Conservation (phyloP, 1,140 invertebrate genomes). For the Procambarus clarkii region DNA sequence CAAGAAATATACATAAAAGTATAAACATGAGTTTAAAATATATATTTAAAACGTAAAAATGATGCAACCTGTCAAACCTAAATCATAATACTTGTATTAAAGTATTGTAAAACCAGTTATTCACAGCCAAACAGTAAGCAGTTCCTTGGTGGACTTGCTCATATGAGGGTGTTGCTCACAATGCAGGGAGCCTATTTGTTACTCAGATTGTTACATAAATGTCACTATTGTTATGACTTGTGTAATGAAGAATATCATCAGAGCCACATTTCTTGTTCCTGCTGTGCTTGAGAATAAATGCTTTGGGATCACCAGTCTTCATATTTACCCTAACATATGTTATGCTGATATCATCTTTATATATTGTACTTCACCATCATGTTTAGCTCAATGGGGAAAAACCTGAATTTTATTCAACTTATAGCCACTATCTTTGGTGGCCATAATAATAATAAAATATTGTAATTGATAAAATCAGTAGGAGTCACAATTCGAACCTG, state of each 20-base stretch:
- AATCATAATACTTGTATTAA: too few relatives aligned
- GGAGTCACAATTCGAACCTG: too few relatives aligned
- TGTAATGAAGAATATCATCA: not conserved
- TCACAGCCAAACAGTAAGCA: not conserved
- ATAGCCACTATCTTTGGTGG: too few relatives aligned
- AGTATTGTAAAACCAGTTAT: not conserved
- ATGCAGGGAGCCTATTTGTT: not conserved
- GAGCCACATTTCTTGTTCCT: not conserved
- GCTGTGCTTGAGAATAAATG: slow-evolving; percentile 6
- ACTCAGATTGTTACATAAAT: not conserved
- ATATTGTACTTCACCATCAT: too few relatives aligned
- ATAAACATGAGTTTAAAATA: not conserved
- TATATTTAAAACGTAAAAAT: not conserved
- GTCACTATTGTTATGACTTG: not conserved
- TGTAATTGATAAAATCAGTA: too few relatives aligned
- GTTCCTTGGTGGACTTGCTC: not conserved
- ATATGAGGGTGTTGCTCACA: too few relatives aligned
- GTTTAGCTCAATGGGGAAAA: too few relatives aligned
- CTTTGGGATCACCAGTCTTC: not conserved
- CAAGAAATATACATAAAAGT: not conserved
- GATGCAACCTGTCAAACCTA: not conserved
- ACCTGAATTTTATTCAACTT: too few relatives aligned
- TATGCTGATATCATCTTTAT: too few relatives aligned
- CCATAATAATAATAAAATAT: too few relatives aligned
- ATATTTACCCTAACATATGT: not conserved